phyloP scores from a whole-genome alignment of 2,888 invertebrate species.

The Lordiphosa fenestrarum region DNA sequence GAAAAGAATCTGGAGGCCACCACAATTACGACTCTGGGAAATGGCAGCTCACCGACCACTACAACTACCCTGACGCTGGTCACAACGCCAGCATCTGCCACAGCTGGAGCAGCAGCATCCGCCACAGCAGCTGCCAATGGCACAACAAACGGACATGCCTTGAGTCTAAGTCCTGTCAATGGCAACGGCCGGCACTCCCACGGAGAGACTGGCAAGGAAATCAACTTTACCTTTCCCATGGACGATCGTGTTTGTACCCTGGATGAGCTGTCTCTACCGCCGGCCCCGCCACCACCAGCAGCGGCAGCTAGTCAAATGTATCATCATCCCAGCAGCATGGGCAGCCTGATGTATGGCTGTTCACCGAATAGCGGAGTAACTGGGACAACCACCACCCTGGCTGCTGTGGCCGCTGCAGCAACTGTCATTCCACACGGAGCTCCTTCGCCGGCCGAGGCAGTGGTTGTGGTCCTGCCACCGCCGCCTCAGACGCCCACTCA shows the following conservation, averaged over 20 bases:
- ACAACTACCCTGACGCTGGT: conserved; percentile 56
- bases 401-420: conserved; percentile 70
- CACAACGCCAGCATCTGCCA: conserved; percentile 44
- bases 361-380: conserved; percentile 36
- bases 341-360: conserved; percentile 57
- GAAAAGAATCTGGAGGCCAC: conserved; percentile 77
- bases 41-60: conserved; percentile 64
- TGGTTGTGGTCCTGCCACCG: conserved; percentile 72
- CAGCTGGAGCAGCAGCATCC: conserved; percentile 8
- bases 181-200: conserved; percentile 42
- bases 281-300: conserved; percentile 73
- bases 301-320: conserved; percentile 7
- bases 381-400: conserved; percentile 55
- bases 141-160: conserved; percentile 37
- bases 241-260: conserved; percentile 80
- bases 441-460: conserved; percentile 72
- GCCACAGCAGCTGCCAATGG: conserved; percentile 23
- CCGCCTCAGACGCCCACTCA: conserved; percentile 35
- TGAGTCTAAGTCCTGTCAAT: conserved; percentile 49
- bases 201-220: conserved; percentile 79
- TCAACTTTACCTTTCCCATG: conserved; percentile 83
- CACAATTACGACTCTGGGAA: conserved; percentile 61
- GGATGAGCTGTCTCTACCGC: conserved; percentile 78
- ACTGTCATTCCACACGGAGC: conserved; percentile 75
- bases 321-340: conserved; percentile 49